Conservation (phyloP, 2,888 invertebrate species). For the Acleris emargana region DNA sequence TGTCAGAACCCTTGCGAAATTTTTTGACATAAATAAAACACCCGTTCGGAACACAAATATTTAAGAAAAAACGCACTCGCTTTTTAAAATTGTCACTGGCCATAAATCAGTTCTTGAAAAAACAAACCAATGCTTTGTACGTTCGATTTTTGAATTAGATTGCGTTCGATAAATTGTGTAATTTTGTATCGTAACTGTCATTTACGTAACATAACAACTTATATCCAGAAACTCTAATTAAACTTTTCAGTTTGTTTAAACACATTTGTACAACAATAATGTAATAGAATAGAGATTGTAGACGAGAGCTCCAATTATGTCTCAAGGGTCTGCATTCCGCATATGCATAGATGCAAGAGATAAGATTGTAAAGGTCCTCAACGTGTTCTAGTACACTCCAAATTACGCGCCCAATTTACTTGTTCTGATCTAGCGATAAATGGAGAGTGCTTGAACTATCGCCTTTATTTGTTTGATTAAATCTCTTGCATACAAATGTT, state of each 20-base stretch:
- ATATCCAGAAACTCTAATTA: background rate
- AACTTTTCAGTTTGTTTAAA: no score
- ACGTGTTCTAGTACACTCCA: conserved; percentile 61
- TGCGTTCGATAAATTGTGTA: conserved; percentile 58
- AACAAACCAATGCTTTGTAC: conserved; percentile 69
- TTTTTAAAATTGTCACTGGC: conserved; percentile 74
- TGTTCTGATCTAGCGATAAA: conserved; percentile 66
- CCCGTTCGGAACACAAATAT: conserved; percentile 80
- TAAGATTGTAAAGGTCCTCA: conserved; percentile 66
- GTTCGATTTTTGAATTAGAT: conserved; percentile 72
- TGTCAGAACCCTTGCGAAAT: conserved; percentile 78
- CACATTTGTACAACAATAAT: no score
- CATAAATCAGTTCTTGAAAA: conserved; percentile 77
- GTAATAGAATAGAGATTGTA: no score
- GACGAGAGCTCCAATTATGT: no score
- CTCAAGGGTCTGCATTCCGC: conserved; percentile 45
- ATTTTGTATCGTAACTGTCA: no score
- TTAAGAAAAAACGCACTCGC: conserved; percentile 61
- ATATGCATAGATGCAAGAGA: conserved; percentile 51
- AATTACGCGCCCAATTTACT: conserved; percentile 74
- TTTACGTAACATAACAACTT: no score
- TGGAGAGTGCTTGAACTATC: conserved; percentile 58
- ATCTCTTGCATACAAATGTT: conserved; percentile 20
- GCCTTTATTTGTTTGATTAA: conserved; percentile 37
- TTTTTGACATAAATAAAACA: conserved; percentile 82